These are phyloP conservation scores for Trachelus troglodyta DNA, from an alignment of 2,888 invertebrate genomes.

Conservation along the genomic window DNA sequence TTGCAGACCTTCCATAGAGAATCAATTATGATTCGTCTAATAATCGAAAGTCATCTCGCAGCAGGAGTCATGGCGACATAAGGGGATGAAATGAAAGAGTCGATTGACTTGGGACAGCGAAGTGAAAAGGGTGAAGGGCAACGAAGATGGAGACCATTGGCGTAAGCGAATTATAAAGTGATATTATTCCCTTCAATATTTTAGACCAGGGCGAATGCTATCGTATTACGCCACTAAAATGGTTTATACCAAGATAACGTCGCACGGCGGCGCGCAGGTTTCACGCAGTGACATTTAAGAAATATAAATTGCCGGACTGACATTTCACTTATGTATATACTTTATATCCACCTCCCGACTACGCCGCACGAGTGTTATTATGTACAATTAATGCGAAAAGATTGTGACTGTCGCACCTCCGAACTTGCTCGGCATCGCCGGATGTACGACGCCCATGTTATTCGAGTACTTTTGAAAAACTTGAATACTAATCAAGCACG, in stretches of 20 bases:
- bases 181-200: neutral
- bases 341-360: neutral
- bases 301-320: constrained; percentile 50
- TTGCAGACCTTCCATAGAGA: neutral
- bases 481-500: neutral
- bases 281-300: constrained; percentile 50
- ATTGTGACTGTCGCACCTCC: neutral
- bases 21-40: neutral
- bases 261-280: neutral
- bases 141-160: neutral
- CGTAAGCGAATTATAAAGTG: neutral
- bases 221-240: neutral
- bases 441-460: neutral
- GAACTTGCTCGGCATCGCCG: neutral
- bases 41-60: neutral
- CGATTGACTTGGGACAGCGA: neutral
- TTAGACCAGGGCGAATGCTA: neutral
- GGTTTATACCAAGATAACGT: neutral
- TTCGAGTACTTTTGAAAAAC: neutral
- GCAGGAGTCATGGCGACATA: neutral
- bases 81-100: neutral
- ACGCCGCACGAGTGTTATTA: neutral
- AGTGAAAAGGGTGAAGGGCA: neutral
- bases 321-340: constrained; percentile 34
- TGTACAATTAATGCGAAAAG: neutral